These are phyloP conservation scores for Cherax destructor DNA, from an alignment of 1,140 invertebrate genomes.

Conservation along the genomic window DNA sequence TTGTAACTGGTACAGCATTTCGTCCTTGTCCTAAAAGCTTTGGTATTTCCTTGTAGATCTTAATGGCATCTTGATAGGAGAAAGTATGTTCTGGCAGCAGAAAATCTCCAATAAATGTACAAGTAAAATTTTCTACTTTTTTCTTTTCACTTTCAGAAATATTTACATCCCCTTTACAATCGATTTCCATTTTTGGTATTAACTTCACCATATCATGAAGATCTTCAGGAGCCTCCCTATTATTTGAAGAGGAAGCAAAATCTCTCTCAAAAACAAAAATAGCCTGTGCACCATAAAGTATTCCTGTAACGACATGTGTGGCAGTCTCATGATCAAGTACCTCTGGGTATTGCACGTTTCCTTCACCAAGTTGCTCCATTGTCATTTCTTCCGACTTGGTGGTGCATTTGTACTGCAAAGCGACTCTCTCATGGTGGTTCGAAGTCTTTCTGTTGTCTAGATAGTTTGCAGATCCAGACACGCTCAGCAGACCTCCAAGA, in stretches of 20 bases:
- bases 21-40: slow-evolving; percentile 20
- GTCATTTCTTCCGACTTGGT: slow-evolving; percentile 21
- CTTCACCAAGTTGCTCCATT: slow-evolving; percentile 33
- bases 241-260: not conserved
- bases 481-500: slow-evolving; percentile 15
- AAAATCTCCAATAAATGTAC: slow-evolving; percentile 41
- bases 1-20: slow-evolving; percentile 25
- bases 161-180: not conserved
- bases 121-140: not conserved
- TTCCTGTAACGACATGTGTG: slow-evolving; percentile 45
- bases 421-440: slow-evolving; percentile 18
- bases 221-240: slow-evolving; percentile 4
- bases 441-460: slow-evolving; percentile 31
- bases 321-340: slow-evolving; percentile 30
- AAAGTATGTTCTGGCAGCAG: not conserved
- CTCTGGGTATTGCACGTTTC: not conserved
- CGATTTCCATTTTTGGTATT: slow-evolving; percentile 20
- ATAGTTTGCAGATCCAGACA: slow-evolving; percentile 29
- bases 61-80: slow-evolving; percentile 14
- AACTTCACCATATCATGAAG: slow-evolving; percentile 10
- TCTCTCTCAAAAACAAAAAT: slow-evolving; percentile 43
- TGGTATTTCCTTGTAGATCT: slow-evolving; percentile 21
- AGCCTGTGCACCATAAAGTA: slow-evolving; percentile 31
- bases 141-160: slow-evolving; percentile 16
- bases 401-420: slow-evolving; percentile 52